Evolutionary conservation across 2,113 vertebrate species (phyloP).

Genomic region (Lamprotornis superbus): DNA sequence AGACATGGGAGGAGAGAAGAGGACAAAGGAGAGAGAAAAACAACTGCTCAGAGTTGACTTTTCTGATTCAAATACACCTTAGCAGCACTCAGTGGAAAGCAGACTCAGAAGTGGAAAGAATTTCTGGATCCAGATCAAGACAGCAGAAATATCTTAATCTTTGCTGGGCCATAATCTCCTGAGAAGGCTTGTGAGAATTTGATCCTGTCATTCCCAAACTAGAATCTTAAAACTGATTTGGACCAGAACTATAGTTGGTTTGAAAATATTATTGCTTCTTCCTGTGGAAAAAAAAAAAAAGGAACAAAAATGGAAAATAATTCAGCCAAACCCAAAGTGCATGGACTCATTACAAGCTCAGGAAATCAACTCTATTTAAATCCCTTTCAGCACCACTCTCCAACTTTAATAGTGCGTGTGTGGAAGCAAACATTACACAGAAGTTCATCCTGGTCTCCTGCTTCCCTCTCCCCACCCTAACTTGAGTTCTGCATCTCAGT

Average conservation of each 20-base stretch:
- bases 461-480: background rate
- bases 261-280: constrained; percentile 44
- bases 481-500: background rate
- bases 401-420: background rate
- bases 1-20: background rate
- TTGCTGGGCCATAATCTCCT: constrained; percentile 10
- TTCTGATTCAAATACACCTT: constrained; percentile 45
- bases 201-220: constrained; percentile 53
- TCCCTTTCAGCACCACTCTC: constrained; percentile 45
- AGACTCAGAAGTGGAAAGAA: constrained; percentile 51
- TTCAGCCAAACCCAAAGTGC: constrained; percentile 52
- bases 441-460: background rate
- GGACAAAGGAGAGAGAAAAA: constrained; percentile 46
- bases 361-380: constrained; percentile 58
- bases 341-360: constrained; percentile 52
- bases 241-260: background rate
- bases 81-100: constrained; percentile 15
- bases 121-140: constrained; percentile 43
- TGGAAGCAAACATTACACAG: constrained; percentile 26
- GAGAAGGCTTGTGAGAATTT: constrained; percentile 53
- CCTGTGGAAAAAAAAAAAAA: constrained; percentile 43
- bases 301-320: constrained; percentile 26
- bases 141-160: constrained; percentile 46
- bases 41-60: background rate
- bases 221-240: constrained; percentile 47